phyloP scores from a whole-genome alignment of 2,113 vertebrate genomes.

The Tetraodon nigroviridis region DNA sequence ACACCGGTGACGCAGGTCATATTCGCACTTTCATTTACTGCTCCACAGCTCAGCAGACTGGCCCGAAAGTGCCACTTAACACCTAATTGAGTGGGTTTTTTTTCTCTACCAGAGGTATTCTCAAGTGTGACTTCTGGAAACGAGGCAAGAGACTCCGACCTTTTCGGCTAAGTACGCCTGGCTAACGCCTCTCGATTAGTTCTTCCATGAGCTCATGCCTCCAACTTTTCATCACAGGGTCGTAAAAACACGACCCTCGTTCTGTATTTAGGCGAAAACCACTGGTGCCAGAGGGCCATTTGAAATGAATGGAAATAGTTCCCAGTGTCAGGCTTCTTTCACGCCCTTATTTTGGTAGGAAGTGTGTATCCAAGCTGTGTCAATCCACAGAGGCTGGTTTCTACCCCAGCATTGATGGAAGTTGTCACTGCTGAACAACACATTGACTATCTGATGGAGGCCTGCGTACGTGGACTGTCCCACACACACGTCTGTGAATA shows the following conservation, averaged over 20 bases:
- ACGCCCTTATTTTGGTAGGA: not conserved
- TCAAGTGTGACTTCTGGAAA: slow-evolving; percentile 13
- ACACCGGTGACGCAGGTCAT: not conserved
- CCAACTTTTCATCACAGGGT: slow-evolving; percentile 29
- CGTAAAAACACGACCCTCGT: slow-evolving; percentile 29
- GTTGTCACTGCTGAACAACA: slow-evolving; percentile 8
- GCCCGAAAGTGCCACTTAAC: slow-evolving; percentile 18
- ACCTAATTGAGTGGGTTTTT: slow-evolving; percentile 16
- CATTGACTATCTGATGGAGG: slow-evolving; percentile 2
- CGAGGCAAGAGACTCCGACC: slow-evolving; percentile 12
- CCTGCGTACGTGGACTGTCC: not conserved
- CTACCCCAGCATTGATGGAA: not conserved
- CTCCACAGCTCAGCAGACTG: slow-evolving; percentile 10
- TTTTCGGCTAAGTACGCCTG: slow-evolving; percentile 21
- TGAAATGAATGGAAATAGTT: slow-evolving; percentile 23
- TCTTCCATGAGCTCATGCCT: slow-evolving; percentile 63
- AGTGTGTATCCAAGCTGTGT: not conserved
- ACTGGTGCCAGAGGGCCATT: slow-evolving; percentile 22
- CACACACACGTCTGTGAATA: slow-evolving; percentile 37
- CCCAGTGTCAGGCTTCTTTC: slow-evolving; percentile 5
- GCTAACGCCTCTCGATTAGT: slow-evolving; percentile 28
- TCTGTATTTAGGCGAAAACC: slow-evolving; percentile 41
- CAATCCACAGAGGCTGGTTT: slow-evolving; percentile 1
- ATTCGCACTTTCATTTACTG: slow-evolving; percentile 7
- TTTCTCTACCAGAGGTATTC: slow-evolving; percentile 9